Conservation (phyloP, 2,888 invertebrate genomes). For the Elysia crispata region DNA sequence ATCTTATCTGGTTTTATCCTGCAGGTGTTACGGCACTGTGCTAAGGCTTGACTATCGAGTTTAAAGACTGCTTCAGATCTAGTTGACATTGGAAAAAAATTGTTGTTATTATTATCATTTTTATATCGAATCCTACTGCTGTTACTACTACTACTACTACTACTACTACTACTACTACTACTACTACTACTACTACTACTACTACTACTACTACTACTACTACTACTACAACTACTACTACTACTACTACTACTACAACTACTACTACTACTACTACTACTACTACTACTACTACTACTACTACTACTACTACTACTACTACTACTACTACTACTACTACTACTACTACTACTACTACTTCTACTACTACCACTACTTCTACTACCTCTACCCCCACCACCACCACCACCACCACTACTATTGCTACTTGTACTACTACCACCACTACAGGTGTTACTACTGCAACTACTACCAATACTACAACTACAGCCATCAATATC, state of each 20-base stretch:
- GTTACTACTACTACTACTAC: conserved; percentile 5
- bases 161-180: not conserved
- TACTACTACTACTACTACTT: not conserved
- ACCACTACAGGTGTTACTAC: not conserved
- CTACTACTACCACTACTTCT: not conserved
- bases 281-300: not conserved
- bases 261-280: not conserved
- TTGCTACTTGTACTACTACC: not conserved
- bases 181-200: not conserved
- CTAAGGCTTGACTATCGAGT: no score
- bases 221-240: conserved; percentile 12
- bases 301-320: not conserved
- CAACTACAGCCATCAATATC: no score
- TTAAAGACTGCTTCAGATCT: no score
- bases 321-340: conserved; percentile 9
- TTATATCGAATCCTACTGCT: not conserved
- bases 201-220: not conserved
- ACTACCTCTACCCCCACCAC: no score
- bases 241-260: not conserved
- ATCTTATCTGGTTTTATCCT: no score
- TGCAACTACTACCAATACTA: not conserved
- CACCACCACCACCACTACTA: not conserved
- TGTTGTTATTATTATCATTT: not conserved
- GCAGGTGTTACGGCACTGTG: no score
- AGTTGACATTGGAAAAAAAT: no score